A percentile compares a stretch with the other conserved stretches of the same genome.
Conservation (phyloP, 2,113 vertebrate genomes). For the Sceloporus tristichus region DNA sequence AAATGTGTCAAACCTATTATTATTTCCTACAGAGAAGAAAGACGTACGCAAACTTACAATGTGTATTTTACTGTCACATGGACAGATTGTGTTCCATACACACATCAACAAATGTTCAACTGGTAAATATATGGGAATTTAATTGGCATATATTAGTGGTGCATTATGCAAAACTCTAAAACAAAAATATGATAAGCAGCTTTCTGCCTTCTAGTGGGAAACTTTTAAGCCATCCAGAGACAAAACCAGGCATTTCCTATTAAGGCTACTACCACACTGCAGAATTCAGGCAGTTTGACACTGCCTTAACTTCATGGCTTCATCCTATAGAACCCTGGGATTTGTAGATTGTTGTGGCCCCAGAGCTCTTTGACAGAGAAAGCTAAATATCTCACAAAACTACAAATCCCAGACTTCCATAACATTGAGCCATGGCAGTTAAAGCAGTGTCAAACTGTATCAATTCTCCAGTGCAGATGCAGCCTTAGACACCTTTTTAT, state of each 20-base stretch:
- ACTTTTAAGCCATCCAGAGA: not conserved
- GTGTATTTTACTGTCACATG: slow-evolving; percentile 18
- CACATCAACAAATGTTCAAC: slow-evolving; percentile 57
- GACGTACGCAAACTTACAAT: slow-evolving; percentile 5
- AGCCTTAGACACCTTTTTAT: too few relatives aligned
- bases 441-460: too few relatives aligned
- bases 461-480: too few relatives aligned
- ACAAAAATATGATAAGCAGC: slow-evolving; percentile 48
- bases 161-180: slow-evolving; percentile 56
- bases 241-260: not conserved
- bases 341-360: too few relatives aligned
- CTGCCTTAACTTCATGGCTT: too few relatives aligned
- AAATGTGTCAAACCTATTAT: slow-evolving; percentile 10
- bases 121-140: slow-evolving; percentile 41
- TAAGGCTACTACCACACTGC: too few relatives aligned
- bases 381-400: too few relatives aligned
- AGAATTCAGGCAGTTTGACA: too few relatives aligned
- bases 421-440: too few relatives aligned
- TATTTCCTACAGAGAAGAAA: slow-evolving; percentile 27
- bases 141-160: slow-evolving; percentile 59
- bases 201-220: slow-evolving; percentile 41
- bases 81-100: slow-evolving; percentile 33
- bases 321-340: too few relatives aligned
- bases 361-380: too few relatives aligned
- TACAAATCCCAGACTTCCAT: too few relatives aligned